Base-by-base conservation (phyloP, 1,140 invertebrate genomes). In the Holcopasites calliopsidis region DNA sequence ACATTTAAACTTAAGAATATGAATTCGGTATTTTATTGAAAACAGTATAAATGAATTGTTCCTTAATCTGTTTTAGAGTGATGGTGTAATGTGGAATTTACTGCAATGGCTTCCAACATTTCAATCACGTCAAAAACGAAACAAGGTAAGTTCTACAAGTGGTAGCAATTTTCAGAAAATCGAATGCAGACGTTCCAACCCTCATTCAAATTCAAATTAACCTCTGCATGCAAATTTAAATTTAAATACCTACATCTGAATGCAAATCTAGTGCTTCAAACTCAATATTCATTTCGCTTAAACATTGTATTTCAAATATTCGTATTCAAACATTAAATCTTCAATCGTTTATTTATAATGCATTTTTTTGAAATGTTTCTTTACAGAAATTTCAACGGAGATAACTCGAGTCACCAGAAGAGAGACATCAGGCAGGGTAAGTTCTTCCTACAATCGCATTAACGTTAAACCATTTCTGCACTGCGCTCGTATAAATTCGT, bases 91-190 rank as follows among this genome's bases (percentile, higher is more conserved):
- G 76, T 83, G 77, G 76, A 76, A 84, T 66, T 77, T 62, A 71
- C 75, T 42, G 87, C 69, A 80, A 91, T 91, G 90, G 88, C 87
- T 76, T 84, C 79, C 52, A 87, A 71, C 54, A 78, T 57, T 72
- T 86, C 86, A 65, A 81, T 78, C 55, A 80, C 77, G 18, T 84
- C 71, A 26, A 88, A 88, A 82, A 84, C 85, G 60, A 88, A 89
- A 86, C 86, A 86, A 88, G 88, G 89, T 87, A 86, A 68, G 26
- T 68, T n/a, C n/a, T n/a, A n/a, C n/a, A n/a, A n/a, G n/a, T n/a
- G n/a, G n/a, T n/a, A n/a, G n/a, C n/a, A n/a, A n/a, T n/a, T n/a
- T n/a, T n/a, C n/a, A n/a, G n/a, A n/a, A n/a, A n/a, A n/a, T n/a
- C n/a, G n/a, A n/a, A n/a, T 52, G 13, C 6, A 23, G 16, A 11